Evolutionary conservation across 2,888 invertebrate genomes (phyloP), one percentile per base, ranked within the genome.

Genomic region (Leptothorax acervorum): DNA sequence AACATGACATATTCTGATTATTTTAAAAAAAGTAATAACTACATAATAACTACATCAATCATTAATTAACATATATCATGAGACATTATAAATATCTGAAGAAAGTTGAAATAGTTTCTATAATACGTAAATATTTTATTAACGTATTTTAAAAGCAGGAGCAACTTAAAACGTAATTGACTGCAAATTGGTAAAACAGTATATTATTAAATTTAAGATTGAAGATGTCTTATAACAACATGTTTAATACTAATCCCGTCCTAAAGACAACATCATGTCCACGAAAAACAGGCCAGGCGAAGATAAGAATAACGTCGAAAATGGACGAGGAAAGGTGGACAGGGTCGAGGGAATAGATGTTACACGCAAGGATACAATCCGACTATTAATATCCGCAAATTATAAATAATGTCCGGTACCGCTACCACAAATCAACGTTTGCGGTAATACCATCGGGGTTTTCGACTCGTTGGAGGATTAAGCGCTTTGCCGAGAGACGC

Each of bases 381-480:
- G 57, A 84, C 92, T 89, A 89, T 92, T 92, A 92, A 92, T 93
- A 88, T 88, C 87, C 91, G 87, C 92, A 93, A 93, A 93, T 93
- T 93, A 93, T 93, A 93, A 93, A 92, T 93, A 93, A 93, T 93
- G 91, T 90, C 48, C 90, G 85, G 87, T 70, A 75, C 63, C 84
- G 82, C 87, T 87, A 84, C 90, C 92, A 93, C 92, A 93, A 93
- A 93, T 93, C 92, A 93, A 92, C 91, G 92, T 93, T 93, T 92
- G 87, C 91, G 79, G 92, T 92, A 92, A 93, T 93, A 93, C 92
- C 91, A 76, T 63, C 74, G 84, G 87, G 86, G 85, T 86, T 89
- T 90, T 88, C 88, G 87, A 86, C 84, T 68, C 78, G 89, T 82
- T 88, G 86, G 78, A 86, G 92, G 92, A 92, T 92, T 92, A 92